Evolutionary conservation across 1,140 invertebrate genomes (phyloP), one percentile per base, ranked within the genome.

Genomic region (Lucilia cuprina): DNA sequence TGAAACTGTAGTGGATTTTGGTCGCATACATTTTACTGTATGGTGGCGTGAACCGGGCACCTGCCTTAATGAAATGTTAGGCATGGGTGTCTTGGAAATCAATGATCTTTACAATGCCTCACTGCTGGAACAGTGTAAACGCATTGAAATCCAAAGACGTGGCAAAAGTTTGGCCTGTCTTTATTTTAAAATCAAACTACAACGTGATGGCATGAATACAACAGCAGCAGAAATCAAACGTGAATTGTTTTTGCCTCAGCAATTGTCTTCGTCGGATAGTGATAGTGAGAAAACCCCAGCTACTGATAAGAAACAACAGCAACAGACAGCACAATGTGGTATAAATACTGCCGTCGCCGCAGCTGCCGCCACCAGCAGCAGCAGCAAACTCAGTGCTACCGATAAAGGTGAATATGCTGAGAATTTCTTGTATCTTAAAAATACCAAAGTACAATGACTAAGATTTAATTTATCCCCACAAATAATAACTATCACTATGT

Each of bases 11-110:
- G 19, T 50, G 83, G 82, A 84, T 65, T 84, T 84, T 49, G 87
- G 89, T 10, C 86, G 85, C 74, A 87, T 90, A 84, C 86, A 90
- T 85, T 88, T 90, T 25, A 88, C 88, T 8, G 86, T 90, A 12
- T 90, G 89, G 89, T 90, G 89, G 89, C 89, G 89, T 65, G 89
- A 90, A n/a, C 89, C 89, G 0, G 89, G 89, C 60, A 90, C 89
- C 10, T 90, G 89, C 74, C 87, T 90, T 10, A 90, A 90, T 78
- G 89, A 90, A 86, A 87, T 90, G 87, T 85, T 90, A 12, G 89
- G 89, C 84, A 89, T 89, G 88, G 89, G 89, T 7, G 84, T 84
- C 0, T 83, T 90, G 17, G 87, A 88, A 9, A 85, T 90, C n/a
- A 74, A 83, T 9, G 89, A 90, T 82, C 85, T 90, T 3, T 90